These are phyloP conservation scores for Parazoanthus swiftii DNA, from an alignment of 92 coral and sea anemone species.

Conservation along the genomic window DNA sequence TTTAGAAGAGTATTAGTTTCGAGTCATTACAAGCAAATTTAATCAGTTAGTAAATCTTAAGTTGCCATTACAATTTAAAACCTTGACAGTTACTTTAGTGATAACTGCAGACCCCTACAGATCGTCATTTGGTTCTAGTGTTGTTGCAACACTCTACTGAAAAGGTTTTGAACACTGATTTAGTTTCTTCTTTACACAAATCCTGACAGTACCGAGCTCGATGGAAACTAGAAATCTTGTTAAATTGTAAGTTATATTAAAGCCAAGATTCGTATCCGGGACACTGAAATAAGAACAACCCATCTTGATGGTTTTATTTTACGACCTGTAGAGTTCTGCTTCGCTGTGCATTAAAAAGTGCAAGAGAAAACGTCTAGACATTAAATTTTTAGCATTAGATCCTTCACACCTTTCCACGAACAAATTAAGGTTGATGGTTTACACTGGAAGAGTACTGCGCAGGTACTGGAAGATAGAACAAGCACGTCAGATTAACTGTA, in stretches of 20 bases:
- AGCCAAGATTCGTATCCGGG: neutral
- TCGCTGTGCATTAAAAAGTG: neutral
- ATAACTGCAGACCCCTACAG: neutral
- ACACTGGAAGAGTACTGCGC: conserved; percentile 21
- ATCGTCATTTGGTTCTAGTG: neutral
- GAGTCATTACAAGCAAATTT: neutral
- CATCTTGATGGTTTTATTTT: neutral
- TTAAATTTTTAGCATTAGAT: neutral
- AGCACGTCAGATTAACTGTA: neutral
- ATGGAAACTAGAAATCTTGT: neutral
- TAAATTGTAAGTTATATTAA: neutral
- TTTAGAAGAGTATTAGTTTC: neutral
- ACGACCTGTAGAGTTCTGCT: conserved; percentile 18
- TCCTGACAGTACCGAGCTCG: neutral
- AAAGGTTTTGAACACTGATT: neutral
- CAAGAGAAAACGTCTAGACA: neutral
- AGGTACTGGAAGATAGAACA: conserved; percentile 39
- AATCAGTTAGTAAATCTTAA: neutral
- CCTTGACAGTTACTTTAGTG: neutral
- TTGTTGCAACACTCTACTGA: neutral
- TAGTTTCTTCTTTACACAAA: neutral
- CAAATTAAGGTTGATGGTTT: conserved; percentile 21
- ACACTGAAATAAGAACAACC: neutral
- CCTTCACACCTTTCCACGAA: conserved; percentile 39
- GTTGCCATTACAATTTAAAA: neutral